Conservation (phyloP, 2,113 vertebrate species). For the Cebus imitator region DNA sequence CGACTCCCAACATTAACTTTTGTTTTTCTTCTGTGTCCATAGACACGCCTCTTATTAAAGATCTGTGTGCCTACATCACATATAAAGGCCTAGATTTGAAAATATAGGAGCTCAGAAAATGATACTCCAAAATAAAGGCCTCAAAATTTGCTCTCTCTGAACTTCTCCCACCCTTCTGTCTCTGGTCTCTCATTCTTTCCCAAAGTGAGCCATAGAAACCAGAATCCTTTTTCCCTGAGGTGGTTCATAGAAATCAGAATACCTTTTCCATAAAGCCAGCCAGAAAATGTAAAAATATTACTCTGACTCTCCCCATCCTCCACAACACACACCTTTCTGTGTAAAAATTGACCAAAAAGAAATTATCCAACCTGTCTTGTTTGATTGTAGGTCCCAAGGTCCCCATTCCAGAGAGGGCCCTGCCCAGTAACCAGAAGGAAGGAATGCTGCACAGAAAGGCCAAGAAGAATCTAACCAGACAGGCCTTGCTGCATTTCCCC, state of each 20-base stretch:
- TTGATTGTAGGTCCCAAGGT: not conserved
- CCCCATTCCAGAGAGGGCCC: not conserved
- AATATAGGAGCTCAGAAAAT: not conserved
- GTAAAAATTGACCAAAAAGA: not conserved
- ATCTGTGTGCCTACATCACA: not conserved
- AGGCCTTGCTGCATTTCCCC: not conserved
- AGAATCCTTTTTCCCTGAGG: not conserved
- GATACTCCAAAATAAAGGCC: not conserved
- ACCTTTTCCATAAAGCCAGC: not conserved
- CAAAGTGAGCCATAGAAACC: not conserved
- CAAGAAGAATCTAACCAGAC: not conserved
- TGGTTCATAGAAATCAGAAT: not conserved
- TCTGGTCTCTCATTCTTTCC: not conserved
- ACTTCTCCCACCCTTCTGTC: not conserved
- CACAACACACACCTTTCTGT: not conserved
- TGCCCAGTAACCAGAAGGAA: not conserved
- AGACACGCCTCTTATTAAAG: not conserved
- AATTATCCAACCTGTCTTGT: not conserved
- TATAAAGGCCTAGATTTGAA: not conserved
- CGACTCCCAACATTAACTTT: not conserved
- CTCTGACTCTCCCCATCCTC: not conserved
- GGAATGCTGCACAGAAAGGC: not conserved
- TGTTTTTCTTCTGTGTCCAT: not conserved
- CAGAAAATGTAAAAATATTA: not conserved
- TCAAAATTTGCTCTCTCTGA: not conserved